Evolutionary conservation across 2,113 vertebrate genomes (phyloP).

Genomic region (Orthonyx spaldingii): DNA sequence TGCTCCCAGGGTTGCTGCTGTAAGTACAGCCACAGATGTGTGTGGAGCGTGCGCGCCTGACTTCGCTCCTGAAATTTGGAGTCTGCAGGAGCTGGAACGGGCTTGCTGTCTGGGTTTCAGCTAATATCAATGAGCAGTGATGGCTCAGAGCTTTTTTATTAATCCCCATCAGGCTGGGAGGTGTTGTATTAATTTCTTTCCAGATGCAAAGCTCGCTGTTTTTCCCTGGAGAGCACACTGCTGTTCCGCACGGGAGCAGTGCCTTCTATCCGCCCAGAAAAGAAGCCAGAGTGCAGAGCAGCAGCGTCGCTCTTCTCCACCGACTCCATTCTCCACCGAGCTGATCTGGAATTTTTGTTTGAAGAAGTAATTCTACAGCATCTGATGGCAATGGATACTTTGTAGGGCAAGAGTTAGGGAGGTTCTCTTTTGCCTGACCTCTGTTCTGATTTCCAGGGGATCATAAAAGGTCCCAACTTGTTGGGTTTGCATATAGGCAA

Average conservation of each 20-base stretch:
- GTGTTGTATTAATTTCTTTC: not conserved
- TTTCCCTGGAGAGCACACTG: not conserved
- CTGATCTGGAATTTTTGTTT: not conserved
- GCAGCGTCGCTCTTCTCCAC: not conserved
- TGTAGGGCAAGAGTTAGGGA: conserved; percentile 11
- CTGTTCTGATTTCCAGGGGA: not conserved
- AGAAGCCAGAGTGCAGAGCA: not conserved
- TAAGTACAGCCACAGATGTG: not conserved
- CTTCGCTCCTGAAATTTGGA: not conserved
- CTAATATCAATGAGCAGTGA: not conserved
- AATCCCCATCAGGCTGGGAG: not conserved
- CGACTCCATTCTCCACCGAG: not conserved
- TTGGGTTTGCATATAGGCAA: not conserved
- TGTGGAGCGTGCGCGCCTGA: not conserved
- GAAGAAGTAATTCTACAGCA: not conserved
- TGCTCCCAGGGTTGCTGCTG: not conserved
- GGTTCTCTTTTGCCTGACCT: not conserved
- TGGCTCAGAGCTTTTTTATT: not conserved
- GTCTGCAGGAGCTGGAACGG: not conserved
- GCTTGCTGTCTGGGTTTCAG: not conserved
- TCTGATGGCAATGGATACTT: not conserved
- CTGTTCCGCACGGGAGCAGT: not conserved
- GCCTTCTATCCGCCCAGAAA: not conserved
- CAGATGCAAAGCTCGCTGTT: not conserved
- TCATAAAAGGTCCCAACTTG: not conserved